These are phyloP conservation scores for Cephus pygmeus DNA, from an alignment of 2,888 invertebrate genomes.

Conservation along the genomic window DNA sequence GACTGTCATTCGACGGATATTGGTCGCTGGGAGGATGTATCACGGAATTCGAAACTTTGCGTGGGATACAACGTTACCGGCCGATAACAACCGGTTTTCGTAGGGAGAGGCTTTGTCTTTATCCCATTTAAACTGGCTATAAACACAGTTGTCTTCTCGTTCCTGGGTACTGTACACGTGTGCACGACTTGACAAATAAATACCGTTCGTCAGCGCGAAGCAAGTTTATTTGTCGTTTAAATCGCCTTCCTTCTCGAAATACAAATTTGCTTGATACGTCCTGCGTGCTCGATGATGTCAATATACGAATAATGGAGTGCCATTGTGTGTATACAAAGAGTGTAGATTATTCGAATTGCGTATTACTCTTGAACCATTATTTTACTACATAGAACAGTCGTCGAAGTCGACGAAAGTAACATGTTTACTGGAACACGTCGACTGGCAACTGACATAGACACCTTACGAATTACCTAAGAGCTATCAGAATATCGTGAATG, in stretches of 20 bases:
- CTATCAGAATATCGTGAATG: constrained; percentile 22
- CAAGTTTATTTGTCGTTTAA: not conserved
- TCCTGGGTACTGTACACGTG: not conserved
- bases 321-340: not conserved
- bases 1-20: not conserved
- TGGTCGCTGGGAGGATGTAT: not conserved
- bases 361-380: not conserved
- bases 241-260: not conserved
- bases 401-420: not conserved
- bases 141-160: not conserved
- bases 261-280: not conserved
- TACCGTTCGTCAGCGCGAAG: not conserved
- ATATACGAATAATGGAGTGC: not conserved
- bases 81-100: not conserved
- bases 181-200: not conserved
- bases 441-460: not conserved
- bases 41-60: not conserved
- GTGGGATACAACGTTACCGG: not conserved
- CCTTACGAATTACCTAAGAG: not conserved
- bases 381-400: not conserved
- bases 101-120: not conserved
- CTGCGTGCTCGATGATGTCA: not conserved
- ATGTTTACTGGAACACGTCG: not conserved
- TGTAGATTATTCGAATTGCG: not conserved
- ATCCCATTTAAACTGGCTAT: not conserved